phyloP scores from a whole-genome alignment of 2,888 invertebrate species.

The Orthonychiurus folsomi region DNA sequence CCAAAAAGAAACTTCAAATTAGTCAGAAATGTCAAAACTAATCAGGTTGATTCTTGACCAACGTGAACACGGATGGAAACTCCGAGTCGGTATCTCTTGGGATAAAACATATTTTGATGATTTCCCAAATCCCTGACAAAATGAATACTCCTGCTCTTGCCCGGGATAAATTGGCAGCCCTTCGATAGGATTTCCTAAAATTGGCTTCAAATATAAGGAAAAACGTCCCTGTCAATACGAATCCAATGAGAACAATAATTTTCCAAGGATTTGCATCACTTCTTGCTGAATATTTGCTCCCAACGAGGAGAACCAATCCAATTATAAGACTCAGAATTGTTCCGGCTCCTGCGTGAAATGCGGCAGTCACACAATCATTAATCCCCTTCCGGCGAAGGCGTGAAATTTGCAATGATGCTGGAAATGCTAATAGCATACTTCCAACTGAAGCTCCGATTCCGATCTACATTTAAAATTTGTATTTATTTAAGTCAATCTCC shows the following conservation, averaged over 20 bases:
- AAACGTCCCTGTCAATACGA: constrained; percentile 9
- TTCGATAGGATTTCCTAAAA: neutral
- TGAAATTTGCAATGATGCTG: neutral
- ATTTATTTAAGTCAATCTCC: constrained; percentile 3
- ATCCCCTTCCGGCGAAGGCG: neutral
- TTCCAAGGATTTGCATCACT: constrained; percentile 3
- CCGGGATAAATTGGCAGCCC: neutral
- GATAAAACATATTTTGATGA: neutral
- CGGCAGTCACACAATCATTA: constrained; percentile 3
- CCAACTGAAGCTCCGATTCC: constrained; percentile 11
- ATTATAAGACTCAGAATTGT: neutral
- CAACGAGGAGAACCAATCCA: neutral
- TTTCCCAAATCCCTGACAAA: constrained; percentile 12
- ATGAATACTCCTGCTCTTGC: constrained; percentile 12
- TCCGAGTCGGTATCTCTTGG: neutral
- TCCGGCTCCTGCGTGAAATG: neutral
- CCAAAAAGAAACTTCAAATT: neutral
- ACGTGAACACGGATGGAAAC: constrained; percentile 12
- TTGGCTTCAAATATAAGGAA: constrained; percentile 12
- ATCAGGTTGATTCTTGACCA: neutral
- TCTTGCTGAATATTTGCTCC: neutral
- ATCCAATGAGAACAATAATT: constrained; percentile 2
- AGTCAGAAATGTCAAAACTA: neutral
- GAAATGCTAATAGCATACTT: constrained; percentile 9
- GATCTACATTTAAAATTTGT: constrained; percentile 5